Evolutionary conservation across 37 sponge, comb jelly and placozoan species (phyloP).

Genomic region (Crambe crambe): DNA sequence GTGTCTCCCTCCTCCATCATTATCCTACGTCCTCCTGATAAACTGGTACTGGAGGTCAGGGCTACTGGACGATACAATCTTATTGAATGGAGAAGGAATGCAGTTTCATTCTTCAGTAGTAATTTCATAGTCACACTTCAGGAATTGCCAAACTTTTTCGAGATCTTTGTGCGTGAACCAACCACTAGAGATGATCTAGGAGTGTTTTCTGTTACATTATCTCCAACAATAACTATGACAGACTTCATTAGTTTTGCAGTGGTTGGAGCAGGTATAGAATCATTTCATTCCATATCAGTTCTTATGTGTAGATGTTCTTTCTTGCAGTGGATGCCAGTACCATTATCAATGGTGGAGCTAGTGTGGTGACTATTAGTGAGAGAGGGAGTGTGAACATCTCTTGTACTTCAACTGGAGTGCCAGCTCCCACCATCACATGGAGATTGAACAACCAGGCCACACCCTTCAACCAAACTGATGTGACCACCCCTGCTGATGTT

Average conservation of each 20-base stretch:
- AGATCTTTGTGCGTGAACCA: constrained; percentile 34
- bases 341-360: not conserved
- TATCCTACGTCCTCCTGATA: constrained; percentile 38
- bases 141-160: constrained; percentile 18
- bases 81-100: constrained; percentile 17
- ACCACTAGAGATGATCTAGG: constrained; percentile 21
- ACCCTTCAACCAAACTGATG: constrained; percentile 4
- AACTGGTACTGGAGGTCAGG: constrained; percentile 30
- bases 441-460: not conserved
- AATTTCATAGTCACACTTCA: not conserved
- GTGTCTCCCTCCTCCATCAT: constrained; percentile 37
- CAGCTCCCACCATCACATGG: constrained; percentile 55
- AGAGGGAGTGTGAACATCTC: constrained; percentile 25
- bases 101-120: not conserved
- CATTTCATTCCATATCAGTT: too few relatives aligned
- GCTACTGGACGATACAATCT: constrained; percentile 28
- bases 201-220: too few relatives aligned
- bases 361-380: not conserved
- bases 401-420: constrained; percentile 37
- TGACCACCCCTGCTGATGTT: not conserved
- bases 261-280: constrained; percentile 1
- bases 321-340: constrained; percentile 15
- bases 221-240: too few relatives aligned
- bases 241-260: constrained; percentile 16
- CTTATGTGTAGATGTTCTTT: not conserved